Evolutionary conservation across 2,113 vertebrate genomes (phyloP).

Genomic region (Leucopsar rothschildi): DNA sequence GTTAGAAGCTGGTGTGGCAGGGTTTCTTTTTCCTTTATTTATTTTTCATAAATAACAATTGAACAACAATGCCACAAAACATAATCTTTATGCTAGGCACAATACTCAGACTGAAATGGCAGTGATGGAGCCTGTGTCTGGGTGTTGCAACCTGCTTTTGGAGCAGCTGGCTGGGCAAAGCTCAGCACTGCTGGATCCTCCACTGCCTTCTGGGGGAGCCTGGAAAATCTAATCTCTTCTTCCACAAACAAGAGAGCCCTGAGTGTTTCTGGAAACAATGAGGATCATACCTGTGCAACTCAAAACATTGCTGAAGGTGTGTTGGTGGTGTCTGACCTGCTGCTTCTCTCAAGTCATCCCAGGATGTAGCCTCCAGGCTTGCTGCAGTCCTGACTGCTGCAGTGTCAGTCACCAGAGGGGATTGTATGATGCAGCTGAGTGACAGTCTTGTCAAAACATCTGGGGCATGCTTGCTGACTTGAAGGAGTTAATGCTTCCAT

Average conservation of each 20-base stretch:
- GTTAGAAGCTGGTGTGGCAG: neutral
- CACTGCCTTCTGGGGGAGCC: neutral
- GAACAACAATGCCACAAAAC: neutral
- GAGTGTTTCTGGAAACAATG: neutral
- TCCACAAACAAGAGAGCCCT: neutral
- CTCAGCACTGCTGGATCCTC: neutral
- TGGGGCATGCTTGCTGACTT: neutral
- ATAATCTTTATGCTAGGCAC: neutral
- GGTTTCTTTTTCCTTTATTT: neutral
- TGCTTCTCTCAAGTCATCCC: neutral
- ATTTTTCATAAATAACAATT: neutral
- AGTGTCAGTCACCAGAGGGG: neutral
- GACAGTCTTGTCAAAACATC: neutral
- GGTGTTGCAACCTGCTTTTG: fast-evolving
- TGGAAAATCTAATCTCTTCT: neutral
- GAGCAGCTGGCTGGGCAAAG: neutral
- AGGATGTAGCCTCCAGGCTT: neutral
- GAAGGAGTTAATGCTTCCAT: neutral
- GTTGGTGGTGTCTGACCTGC: neutral
- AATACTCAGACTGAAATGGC: neutral
- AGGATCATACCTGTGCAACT: neutral
- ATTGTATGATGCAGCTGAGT: neutral
- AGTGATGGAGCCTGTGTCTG: neutral
- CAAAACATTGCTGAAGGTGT: neutral
- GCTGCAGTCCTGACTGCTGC: neutral